Conservation (phyloP, 2,113 vertebrate species). For the Seriola quinqueradiata region DNA sequence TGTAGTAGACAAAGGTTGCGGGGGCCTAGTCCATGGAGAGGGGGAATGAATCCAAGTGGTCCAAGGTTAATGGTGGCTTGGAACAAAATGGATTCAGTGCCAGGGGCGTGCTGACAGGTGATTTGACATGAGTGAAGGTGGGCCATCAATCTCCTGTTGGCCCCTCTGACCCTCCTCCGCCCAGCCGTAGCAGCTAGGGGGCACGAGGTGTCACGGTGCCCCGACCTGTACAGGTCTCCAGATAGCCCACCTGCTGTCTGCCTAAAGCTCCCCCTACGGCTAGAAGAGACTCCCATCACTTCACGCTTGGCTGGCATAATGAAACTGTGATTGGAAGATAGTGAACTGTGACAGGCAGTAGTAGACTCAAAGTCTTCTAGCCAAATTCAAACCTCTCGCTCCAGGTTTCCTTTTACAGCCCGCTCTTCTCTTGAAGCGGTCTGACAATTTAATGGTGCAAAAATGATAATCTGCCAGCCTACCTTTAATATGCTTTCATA, state of each 20-base stretch:
- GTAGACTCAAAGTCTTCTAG: constrained; percentile 65
- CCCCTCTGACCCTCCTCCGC: constrained; percentile 68
- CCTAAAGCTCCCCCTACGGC: constrained; percentile 67
- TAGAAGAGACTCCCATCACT: constrained; percentile 69
- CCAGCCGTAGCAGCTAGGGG: constrained; percentile 68
- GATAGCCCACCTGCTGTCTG: constrained; percentile 78
- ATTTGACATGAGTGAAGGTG: constrained; percentile 84
- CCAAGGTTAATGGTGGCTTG: constrained; percentile 87
- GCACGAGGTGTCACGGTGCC: constrained; percentile 69
- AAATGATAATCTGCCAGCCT: constrained; percentile 64
- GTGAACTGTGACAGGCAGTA: constrained; percentile 76
- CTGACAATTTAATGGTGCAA: constrained; percentile 74
- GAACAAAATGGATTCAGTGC: constrained; percentile 86
- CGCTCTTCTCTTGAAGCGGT: constrained; percentile 58
- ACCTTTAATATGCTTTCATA: constrained; percentile 61
- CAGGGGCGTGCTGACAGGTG: constrained; percentile 84
- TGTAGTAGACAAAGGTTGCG: constrained; percentile 74
- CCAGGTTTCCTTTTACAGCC: constrained; percentile 60
- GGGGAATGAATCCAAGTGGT: constrained; percentile 83
- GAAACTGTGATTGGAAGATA: constrained; percentile 80
- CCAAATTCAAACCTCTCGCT: constrained; percentile 68
- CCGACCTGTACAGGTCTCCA: constrained; percentile 74
- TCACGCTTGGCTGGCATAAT: constrained; percentile 74
- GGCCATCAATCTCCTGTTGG: constrained; percentile 82
- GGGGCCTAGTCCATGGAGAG: constrained; percentile 71